Evolutionary conservation across 2,888 invertebrate species (phyloP).

Genomic region (Lasioglossum villosulum): DNA sequence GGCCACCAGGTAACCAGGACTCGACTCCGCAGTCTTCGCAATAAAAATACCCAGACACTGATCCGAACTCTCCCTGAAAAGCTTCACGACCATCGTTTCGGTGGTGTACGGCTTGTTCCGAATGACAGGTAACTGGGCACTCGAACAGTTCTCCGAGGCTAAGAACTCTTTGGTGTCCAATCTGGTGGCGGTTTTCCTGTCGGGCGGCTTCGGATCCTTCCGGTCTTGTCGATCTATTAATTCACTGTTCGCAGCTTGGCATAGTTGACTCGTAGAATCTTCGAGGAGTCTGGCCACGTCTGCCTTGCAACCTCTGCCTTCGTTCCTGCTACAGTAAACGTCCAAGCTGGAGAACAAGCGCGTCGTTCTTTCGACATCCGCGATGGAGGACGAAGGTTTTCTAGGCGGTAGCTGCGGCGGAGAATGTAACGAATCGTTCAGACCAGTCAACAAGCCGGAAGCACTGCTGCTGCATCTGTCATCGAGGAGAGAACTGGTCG

Average conservation of each 20-base stretch:
- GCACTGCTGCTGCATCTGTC: conserved; percentile 80
- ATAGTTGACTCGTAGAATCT: conserved; percentile 56
- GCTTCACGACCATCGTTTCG: conserved; percentile 85
- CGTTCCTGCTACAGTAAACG: conserved; percentile 56
- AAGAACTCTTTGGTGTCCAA: conserved; percentile 19
- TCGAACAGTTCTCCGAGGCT: conserved; percentile 10
- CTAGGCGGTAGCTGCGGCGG: conserved; percentile 80
- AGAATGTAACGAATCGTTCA: conserved; percentile 66
- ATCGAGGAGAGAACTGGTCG: conserved; percentile 88
- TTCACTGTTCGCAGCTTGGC: conserved; percentile 70
- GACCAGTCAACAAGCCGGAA: conserved; percentile 66
- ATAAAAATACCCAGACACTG: conserved; percentile 91
- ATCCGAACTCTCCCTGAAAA: conserved; percentile 86
- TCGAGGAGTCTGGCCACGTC: conserved; percentile 44
- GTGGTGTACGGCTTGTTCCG: conserved; percentile 76
- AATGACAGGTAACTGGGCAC: conserved; percentile 69
- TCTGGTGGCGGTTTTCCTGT: conserved; percentile 79
- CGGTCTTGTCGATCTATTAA: conserved; percentile 56
- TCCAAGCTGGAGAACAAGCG: conserved; percentile 66
- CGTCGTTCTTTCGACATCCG: conserved; percentile 69
- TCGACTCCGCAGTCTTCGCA: conserved; percentile 86
- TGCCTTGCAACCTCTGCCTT: conserved; percentile 48
- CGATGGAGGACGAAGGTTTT: conserved; percentile 71
- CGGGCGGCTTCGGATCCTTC: conserved; percentile 37
- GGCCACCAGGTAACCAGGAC: conserved; percentile 88